phyloP scores from a whole-genome alignment of 2,113 vertebrate genomes.

The Gallinago paraguaiae region DNA sequence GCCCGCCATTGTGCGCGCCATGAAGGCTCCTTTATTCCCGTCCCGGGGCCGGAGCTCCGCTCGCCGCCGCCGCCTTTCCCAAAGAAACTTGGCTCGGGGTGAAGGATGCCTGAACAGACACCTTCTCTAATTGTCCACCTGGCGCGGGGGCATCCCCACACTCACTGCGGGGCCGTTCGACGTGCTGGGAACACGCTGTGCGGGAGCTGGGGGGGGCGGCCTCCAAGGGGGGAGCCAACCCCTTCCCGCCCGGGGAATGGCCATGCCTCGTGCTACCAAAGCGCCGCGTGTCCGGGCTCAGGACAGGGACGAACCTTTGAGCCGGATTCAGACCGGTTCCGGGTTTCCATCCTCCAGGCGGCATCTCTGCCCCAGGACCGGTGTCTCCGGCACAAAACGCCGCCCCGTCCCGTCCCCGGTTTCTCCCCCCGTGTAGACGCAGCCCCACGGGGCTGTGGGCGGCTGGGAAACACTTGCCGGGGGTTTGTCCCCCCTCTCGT shows the following conservation, averaged over 20 bases:
- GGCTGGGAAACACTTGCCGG: neutral
- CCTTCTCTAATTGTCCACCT: conserved; percentile 20
- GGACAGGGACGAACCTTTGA: rapidly evolving
- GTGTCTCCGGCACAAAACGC: neutral
- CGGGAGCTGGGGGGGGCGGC: neutral
- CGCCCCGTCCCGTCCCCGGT: neutral
- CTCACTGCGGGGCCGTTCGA: neutral
- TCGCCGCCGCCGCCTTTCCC: neutral
- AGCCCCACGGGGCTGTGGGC: rapidly evolving
- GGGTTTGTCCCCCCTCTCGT: neutral
- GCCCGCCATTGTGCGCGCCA: conserved; percentile 47
- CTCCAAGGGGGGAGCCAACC: rapidly evolving
- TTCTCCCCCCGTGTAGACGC: rapidly evolving
- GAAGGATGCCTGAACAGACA: neutral
- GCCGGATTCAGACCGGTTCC: neutral
- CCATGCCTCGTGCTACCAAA: neutral
- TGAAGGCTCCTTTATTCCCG: conserved; percentile 66
- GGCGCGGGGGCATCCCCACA: neutral
- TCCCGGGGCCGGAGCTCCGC: neutral
- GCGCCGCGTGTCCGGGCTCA: rapidly evolving
- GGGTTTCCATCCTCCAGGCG: too few relatives aligned
- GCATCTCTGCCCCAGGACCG: neutral
- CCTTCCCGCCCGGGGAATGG: rapidly evolving
- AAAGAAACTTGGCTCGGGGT: neutral
- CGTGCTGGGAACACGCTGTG: neutral